These are phyloP conservation scores for Pyrgilauda ruficollis DNA, from an alignment of 2,113 vertebrate genomes.

Conservation along the genomic window DNA sequence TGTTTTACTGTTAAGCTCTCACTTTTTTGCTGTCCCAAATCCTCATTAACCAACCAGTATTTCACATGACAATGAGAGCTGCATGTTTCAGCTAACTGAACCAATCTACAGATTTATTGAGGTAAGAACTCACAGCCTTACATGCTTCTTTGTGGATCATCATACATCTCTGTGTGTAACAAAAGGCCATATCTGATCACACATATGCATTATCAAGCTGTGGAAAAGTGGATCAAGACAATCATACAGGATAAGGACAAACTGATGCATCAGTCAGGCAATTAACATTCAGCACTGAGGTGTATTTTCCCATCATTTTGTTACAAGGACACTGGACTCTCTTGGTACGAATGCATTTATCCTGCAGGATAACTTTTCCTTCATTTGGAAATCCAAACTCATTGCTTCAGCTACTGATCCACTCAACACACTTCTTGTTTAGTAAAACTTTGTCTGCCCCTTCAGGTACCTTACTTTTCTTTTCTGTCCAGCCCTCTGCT, in stretches of 20 bases:
- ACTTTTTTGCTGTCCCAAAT: not conserved
- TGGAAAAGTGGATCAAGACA: not conserved
- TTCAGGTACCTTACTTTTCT: not conserved
- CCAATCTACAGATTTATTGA: not conserved
- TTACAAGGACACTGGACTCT: not conserved
- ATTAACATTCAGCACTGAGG: not conserved
- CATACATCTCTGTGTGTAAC: not conserved
- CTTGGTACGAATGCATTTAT: not conserved
- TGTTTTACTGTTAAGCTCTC: not conserved
- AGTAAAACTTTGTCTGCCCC: not conserved
- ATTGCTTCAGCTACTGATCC: not conserved
- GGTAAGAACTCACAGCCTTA: not conserved
- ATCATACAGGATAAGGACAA: not conserved
- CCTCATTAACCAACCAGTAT: not conserved
- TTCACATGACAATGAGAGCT: not conserved
- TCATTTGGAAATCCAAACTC: not conserved
- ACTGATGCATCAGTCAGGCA: not conserved
- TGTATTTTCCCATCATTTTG: not conserved
- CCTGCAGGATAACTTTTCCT: not conserved
- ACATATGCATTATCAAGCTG: not conserved
- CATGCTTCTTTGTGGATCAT: not conserved
- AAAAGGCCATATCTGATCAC: not conserved
- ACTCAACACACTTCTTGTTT: rapidly evolving
- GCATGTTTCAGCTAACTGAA: not conserved
- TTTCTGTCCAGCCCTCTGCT: not conserved